phyloP scores from a whole-genome alignment of 2,888 invertebrate species.

The Nomada goodeniana region DNA sequence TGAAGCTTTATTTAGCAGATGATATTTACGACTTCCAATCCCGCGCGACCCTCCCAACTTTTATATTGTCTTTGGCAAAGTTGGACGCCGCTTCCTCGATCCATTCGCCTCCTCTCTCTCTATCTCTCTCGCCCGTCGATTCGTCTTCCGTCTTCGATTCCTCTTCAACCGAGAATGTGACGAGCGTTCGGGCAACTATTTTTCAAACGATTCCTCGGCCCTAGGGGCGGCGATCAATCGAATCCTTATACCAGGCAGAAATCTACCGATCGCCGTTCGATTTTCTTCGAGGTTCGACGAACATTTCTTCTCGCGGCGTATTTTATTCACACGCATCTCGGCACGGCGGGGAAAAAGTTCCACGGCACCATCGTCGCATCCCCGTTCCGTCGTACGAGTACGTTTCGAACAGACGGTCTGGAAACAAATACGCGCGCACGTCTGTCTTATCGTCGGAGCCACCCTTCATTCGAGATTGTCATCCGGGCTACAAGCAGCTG shows the following conservation, averaged over 20 bases:
- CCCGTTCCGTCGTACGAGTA: slow-evolving; percentile 25
- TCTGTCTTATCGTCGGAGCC: slow-evolving; percentile 63
- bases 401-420: slow-evolving; percentile 28
- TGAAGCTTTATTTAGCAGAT: slow-evolving; percentile 83
- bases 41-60: slow-evolving; percentile 75
- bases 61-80: slow-evolving; percentile 80
- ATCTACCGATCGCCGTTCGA: no score
- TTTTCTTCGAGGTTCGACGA: no score
- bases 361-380: slow-evolving; percentile 12
- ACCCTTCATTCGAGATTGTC: slow-evolving; percentile 68
- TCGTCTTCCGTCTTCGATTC: slow-evolving; percentile 55
- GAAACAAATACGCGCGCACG: slow-evolving; percentile 57
- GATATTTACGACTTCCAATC: slow-evolving; percentile 83
- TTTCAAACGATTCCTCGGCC: neutral
- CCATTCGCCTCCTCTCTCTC: slow-evolving; percentile 20
- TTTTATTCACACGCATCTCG: no score
- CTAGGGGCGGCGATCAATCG: no score
- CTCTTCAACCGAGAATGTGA: slow-evolving; percentile 17
- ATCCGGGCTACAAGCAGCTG: slow-evolving; percentile 71
- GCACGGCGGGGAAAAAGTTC: slow-evolving; percentile 4
- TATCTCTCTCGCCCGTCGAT: slow-evolving; percentile 41
- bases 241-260: no score
- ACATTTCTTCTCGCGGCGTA: no score
- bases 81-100: slow-evolving; percentile 60
- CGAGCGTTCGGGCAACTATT: neutral